These are phyloP conservation scores for Osmerus eperlanus DNA, from an alignment of 2,113 vertebrate species.

Conservation along the genomic window DNA sequence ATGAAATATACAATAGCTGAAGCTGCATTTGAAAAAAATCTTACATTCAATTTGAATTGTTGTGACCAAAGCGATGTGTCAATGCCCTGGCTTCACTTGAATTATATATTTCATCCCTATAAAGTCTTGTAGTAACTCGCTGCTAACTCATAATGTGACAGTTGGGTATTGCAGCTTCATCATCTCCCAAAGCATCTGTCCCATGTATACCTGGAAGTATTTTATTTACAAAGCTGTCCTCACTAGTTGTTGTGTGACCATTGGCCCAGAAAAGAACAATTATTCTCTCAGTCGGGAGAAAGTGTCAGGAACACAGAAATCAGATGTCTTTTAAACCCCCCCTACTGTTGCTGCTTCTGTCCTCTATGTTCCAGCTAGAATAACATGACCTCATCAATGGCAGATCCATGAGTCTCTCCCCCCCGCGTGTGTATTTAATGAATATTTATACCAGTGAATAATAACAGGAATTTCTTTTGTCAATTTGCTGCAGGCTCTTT, in stretches of 20 bases:
- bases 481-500: slow-evolving; percentile 40
- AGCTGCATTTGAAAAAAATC: too few relatives aligned
- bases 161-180: background rate
- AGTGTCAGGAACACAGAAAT: slow-evolving; percentile 9
- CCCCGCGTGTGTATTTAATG: slow-evolving; percentile 39
- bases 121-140: background rate
- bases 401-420: slow-evolving; percentile 27
- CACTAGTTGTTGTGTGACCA: slow-evolving; percentile 19
- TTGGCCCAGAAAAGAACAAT: slow-evolving; percentile 35
- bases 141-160: background rate
- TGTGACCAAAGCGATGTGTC: too few relatives aligned
- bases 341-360: slow-evolving; percentile 23
- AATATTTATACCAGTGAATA: slow-evolving; percentile 63
- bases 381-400: slow-evolving; percentile 49
- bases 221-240: slow-evolving; percentile 20
- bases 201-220: slow-evolving; percentile 18
- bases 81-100: too few relatives aligned
- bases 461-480: slow-evolving; percentile 48
- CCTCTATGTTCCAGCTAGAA: slow-evolving; percentile 38
- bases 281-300: slow-evolving; percentile 2
- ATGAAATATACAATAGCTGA: too few relatives aligned
- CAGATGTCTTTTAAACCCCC: background rate
- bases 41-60: too few relatives aligned
- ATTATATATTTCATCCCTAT: too few relatives aligned
- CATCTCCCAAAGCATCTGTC: slow-evolving; percentile 29